These are phyloP conservation scores for Myoxocephalus aenaeus DNA, from an alignment of 2,797 vertebrate species.

Conservation along the genomic window DNA sequence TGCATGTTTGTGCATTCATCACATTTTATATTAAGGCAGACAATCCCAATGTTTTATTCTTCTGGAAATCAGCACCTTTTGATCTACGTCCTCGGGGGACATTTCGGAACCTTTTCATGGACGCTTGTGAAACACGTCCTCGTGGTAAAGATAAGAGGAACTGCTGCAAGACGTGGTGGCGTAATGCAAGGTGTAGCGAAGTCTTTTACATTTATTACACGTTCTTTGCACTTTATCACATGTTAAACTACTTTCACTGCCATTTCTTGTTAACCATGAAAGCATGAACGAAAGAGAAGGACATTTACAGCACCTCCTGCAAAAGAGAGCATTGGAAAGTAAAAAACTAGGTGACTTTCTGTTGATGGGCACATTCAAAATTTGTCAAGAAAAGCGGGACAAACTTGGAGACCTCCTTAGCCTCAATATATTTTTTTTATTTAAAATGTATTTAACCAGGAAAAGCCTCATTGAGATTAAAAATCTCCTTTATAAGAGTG, in stretches of 20 bases:
- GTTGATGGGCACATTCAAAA: background rate
- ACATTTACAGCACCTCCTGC: background rate
- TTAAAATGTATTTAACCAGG: too few species aligned
- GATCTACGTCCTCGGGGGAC: conserved; percentile 37
- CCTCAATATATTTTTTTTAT: too few species aligned
- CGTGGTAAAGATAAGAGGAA: conserved; percentile 43
- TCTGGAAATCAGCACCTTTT: conserved; percentile 61
- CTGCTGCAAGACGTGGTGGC: background rate
- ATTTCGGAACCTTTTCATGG: conserved; percentile 28
- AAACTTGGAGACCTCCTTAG: background rate
- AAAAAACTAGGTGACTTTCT: background rate
- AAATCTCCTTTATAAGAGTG: too few species aligned
- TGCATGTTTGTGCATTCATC: background rate
- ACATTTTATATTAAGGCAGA: conserved; percentile 12
- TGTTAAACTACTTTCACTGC: background rate
- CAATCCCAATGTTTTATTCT: background rate
- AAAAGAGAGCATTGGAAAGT: background rate
- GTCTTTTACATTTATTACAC: background rate
- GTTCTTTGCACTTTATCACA: background rate
- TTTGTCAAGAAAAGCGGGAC: background rate
- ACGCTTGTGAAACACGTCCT: conserved; percentile 17
- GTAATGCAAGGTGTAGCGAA: background rate
- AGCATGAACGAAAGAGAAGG: background rate
- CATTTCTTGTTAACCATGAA: background rate
- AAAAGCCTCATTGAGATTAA: too few species aligned